These are phyloP conservation scores for Micrasema minimum DNA, from an alignment of 1,140 invertebrate genomes.

Conservation along the genomic window DNA sequence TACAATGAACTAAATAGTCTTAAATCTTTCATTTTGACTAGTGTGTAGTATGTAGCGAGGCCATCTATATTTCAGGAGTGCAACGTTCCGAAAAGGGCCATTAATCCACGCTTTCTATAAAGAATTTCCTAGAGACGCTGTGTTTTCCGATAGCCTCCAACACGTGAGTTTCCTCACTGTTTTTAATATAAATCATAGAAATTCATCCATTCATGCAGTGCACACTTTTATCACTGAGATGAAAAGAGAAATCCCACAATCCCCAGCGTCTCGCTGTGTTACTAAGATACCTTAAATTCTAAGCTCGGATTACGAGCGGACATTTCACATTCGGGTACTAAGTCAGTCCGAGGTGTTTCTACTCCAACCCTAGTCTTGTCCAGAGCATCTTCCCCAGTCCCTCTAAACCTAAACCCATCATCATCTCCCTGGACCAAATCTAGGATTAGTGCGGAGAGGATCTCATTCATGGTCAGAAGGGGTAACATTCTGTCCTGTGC, in stretches of 20 bases:
- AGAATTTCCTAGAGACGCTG: constrained; percentile 8
- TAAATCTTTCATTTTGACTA: no score
- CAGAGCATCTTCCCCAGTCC: background rate
- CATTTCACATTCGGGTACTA: constrained; percentile 42
- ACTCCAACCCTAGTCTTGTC: background rate
- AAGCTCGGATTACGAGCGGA: constrained; percentile 49
- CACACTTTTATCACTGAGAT: constrained; percentile 43
- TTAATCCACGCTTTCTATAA: constrained; percentile 31
- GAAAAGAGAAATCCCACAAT: constrained; percentile 49
- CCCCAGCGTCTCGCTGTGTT: constrained; percentile 37
- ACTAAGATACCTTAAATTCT: constrained; percentile 52
- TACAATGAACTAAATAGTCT: no score
- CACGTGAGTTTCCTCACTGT: constrained; percentile 19
- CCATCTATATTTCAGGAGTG: constrained; percentile 33
- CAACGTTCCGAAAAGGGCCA: constrained; percentile 17
- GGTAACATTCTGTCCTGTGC: constrained; percentile 25
- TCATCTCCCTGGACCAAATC: constrained; percentile 46
- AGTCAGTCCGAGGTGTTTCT: constrained; percentile 16
- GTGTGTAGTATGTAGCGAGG: no score
- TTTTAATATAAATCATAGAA: constrained; percentile 42
- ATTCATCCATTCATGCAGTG: constrained; percentile 39
- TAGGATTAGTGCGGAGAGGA: constrained; percentile 46
- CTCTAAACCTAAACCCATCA: constrained; percentile 51
- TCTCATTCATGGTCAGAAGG: constrained; percentile 53
- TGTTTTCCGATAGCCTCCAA: constrained; percentile 27